These are phyloP conservation scores for Drosophila gunungcola DNA, from an alignment of 1,140 invertebrate genomes.

Conservation along the genomic window DNA sequence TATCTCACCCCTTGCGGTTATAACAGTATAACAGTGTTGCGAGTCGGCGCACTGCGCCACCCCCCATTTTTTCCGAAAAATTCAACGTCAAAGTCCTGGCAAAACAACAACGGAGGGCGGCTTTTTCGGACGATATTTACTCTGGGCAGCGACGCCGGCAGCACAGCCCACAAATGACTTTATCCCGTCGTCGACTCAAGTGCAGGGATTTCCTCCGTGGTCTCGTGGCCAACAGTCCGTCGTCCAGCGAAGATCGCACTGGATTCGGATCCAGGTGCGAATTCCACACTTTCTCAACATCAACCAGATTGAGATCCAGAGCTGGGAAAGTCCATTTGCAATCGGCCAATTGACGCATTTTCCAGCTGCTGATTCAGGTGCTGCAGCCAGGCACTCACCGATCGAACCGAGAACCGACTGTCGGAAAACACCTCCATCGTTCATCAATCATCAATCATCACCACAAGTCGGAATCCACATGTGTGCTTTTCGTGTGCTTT, in stretches of 20 bases:
- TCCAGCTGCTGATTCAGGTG: slow-evolving; percentile 1
- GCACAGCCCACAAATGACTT: slow-evolving; percentile 41
- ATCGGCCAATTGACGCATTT: not conserved
- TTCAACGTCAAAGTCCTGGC: not conserved
- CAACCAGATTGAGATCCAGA: not conserved
- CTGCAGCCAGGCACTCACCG: not conserved
- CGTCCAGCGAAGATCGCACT: slow-evolving; percentile 22
- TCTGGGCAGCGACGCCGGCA: slow-evolving; percentile 17
- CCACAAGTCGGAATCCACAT: slow-evolving; percentile 2
- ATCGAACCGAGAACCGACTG: not conserved
- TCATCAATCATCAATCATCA: not conserved
- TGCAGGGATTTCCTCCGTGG: slow-evolving; percentile 38
- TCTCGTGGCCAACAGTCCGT: slow-evolving; percentile 28
- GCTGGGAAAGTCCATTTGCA: not conserved
- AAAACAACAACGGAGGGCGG: slow-evolving; percentile 1
- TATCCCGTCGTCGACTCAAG: slow-evolving; percentile 41
- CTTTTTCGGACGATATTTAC: slow-evolving; percentile 1
- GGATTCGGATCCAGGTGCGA: slow-evolving; percentile 4
- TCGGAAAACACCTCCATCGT: not conserved
- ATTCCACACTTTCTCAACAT: not conserved
- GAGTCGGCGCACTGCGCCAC: slow-evolving; percentile 32
- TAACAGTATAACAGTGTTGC: slow-evolving; percentile 21
- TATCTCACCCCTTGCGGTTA: slow-evolving; percentile 13
- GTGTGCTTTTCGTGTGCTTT: slow-evolving; percentile 11
- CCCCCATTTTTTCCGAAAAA: slow-evolving; percentile 35